These are phyloP conservation scores for Danaus chrysippus DNA, from an alignment of 2,888 invertebrate genomes.

Conservation along the genomic window DNA sequence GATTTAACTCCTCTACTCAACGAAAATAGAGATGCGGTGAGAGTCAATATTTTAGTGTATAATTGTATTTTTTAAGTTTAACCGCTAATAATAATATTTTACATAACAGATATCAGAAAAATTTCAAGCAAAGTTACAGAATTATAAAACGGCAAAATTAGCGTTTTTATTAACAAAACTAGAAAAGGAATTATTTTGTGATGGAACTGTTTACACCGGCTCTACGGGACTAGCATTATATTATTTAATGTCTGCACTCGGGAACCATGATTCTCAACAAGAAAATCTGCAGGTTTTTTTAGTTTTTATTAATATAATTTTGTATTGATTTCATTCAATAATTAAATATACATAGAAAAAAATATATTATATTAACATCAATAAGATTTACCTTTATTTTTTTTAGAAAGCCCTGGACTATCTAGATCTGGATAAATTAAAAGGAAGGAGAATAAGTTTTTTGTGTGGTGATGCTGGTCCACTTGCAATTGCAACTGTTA, in stretches of 20 bases:
- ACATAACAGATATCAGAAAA: slow-evolving; percentile 66
- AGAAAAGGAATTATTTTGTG: slow-evolving; percentile 67
- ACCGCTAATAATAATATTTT: background rate
- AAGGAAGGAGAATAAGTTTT: slow-evolving; percentile 80
- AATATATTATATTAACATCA: background rate
- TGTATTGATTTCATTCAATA: background rate
- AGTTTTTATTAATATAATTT: background rate
- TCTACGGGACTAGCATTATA: slow-evolving; percentile 84
- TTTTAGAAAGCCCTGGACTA: slow-evolving; percentile 52
- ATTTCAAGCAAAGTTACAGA: slow-evolving; percentile 59
- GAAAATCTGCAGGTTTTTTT: slow-evolving; percentile 47
- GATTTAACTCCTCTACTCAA: slow-evolving; percentile 52
- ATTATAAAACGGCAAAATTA: slow-evolving; percentile 63
- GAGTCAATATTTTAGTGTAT: too few relatives aligned
- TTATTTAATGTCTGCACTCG: slow-evolving; percentile 72
- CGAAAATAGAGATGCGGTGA: slow-evolving; percentile 46
- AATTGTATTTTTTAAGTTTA: too few relatives aligned
- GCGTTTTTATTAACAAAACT: slow-evolving; percentile 58
- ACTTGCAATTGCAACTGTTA: slow-evolving; percentile 84
- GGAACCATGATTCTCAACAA: slow-evolving; percentile 40
- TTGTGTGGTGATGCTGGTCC: slow-evolving; percentile 89
- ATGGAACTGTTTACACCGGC: slow-evolving; percentile 87
- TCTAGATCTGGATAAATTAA: slow-evolving; percentile 51
- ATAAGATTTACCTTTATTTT: background rate
- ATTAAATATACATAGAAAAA: background rate